Evolutionary conservation across 1,140 invertebrate species (phyloP), one percentile per base, ranked within the genome.

Genomic region (Bursaphelenchus mucronatus): DNA sequence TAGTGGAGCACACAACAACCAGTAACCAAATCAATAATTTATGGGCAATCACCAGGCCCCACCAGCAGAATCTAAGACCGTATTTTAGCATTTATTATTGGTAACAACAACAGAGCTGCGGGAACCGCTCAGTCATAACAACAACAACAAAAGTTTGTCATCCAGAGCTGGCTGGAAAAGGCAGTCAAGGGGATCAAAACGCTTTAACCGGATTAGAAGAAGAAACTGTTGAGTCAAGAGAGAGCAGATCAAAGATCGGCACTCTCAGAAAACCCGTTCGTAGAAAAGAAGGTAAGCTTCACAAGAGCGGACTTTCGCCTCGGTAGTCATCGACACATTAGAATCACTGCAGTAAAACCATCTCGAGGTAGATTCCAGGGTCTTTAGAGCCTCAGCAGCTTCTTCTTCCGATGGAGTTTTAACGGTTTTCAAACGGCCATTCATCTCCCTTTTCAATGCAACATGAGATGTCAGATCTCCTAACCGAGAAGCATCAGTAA

Each of bases 261-360:
- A 8, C 17, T 10, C 39, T 69, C 64, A 80, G 15, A 61, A 66
- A 50, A 83, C 59, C 44, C 82, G 50, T 84, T 97, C 92, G 82
- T 97, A 98, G 82, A 98, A 97, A 15, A 98, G 85, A 49, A 98
- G 85, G 83, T 97, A 98, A n/a, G 94, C 94, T 83, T 96, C 89
- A 46, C 91, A 88, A 82, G 91, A 88, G 40, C 84, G 85, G 0
- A 95, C 91, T 73, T 85, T 84, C 61, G 88, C 89, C 84, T 97
- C 90, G 45, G 86, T 86, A 6, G 90, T 89, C 82, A 90, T 88
- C 39, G 84, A 85, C 0, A 95, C 91, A 73, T 84, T 83, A 61
- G 88, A 89, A 84, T 97, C 94, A 63, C 92, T 95, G 50, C 95
- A 88, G 80, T 89, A 89, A 83, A 89, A 97, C 94, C 94, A 97